Evolutionary conservation across 2,113 vertebrate species (phyloP), one percentile per base, ranked within the genome.

Genomic region (Tringa solitaria): DNA sequence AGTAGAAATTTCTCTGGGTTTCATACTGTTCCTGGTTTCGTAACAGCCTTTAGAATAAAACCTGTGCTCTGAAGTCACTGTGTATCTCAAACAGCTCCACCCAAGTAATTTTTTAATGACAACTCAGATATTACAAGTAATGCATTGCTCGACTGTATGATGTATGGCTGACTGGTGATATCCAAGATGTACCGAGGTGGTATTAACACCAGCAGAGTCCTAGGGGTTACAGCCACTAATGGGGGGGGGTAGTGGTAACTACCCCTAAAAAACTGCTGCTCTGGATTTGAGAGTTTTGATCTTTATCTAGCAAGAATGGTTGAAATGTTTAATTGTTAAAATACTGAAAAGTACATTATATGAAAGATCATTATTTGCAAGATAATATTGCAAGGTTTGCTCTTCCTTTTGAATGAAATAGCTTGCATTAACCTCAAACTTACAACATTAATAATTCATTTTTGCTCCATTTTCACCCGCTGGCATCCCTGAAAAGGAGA

Each of bases 371-470:
- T 95, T 90, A 68, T 74, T 92, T 95, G 73, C 43, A 87, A 96
- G 72, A 90, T 89, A 93, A 95, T 97, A 94, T 91, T 94, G 95
- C 96, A 95, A 97, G 90, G 78, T 95, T 96, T 96, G 72, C 87
- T 88, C 73, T 97, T 94, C 70, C 84, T 88, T 95, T 95, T 91
- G 70, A 73, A 91, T 73, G 70, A 89, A 91, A 59, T 45, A 90
- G 39, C 93, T 92, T 93, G 67, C 51, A 69, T 96, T 96, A 97
- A 95, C 92, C 81, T 75, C 60, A 33, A 77, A 67, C 70, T 96
- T 90, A 95, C 75, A 93, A 39, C 27, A 91, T 87, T 59, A 94
- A 93, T 87, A 93, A 93, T 88, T 90, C 23, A 50, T 60, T 89
- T 85, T 74, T 82, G 63, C 86, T 84, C 20, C 74, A 79, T 94